Conservation (phyloP, 2,797 vertebrate species). For the Sylvia borin region DNA sequence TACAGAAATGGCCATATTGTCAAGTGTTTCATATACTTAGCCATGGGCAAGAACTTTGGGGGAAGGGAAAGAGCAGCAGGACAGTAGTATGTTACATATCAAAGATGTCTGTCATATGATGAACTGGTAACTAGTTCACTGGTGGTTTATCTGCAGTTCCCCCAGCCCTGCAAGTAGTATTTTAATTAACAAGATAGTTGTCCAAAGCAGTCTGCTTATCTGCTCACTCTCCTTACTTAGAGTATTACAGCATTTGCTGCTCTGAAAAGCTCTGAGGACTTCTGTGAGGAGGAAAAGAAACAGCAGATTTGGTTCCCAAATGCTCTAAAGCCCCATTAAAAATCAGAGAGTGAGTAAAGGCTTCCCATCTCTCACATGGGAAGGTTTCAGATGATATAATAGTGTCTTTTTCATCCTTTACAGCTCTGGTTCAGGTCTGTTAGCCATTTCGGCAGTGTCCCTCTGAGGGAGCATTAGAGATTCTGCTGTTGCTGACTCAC, state of each 20-base stretch:
- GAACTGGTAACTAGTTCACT: not conserved
- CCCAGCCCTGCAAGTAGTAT: not conserved
- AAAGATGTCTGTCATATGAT: not conserved
- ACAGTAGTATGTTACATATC: not conserved
- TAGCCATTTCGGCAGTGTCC: conserved; percentile 17
- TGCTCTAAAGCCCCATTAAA: not conserved
- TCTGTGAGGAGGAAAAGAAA: not conserved
- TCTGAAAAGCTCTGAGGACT: not conserved
- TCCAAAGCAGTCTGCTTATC: not conserved
- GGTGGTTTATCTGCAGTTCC: not conserved
- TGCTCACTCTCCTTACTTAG: not conserved
- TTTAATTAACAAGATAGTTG: not conserved
- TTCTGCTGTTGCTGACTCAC: conserved; percentile 21
- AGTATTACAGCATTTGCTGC: not conserved
- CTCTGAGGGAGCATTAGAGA: not conserved
- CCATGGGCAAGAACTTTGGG: not conserved
- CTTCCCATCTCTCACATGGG: not conserved
- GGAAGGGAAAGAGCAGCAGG: not conserved
- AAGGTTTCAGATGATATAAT: not conserved
- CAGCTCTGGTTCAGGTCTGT: conserved; percentile 11
- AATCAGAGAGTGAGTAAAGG: not conserved
- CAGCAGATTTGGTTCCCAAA: not conserved
- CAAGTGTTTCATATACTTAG: not conserved
- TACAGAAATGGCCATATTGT: not conserved
- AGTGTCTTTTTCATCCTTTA: not conserved